phyloP scores from a whole-genome alignment of 2,888 invertebrate species.

The Stomorhina lunata region DNA sequence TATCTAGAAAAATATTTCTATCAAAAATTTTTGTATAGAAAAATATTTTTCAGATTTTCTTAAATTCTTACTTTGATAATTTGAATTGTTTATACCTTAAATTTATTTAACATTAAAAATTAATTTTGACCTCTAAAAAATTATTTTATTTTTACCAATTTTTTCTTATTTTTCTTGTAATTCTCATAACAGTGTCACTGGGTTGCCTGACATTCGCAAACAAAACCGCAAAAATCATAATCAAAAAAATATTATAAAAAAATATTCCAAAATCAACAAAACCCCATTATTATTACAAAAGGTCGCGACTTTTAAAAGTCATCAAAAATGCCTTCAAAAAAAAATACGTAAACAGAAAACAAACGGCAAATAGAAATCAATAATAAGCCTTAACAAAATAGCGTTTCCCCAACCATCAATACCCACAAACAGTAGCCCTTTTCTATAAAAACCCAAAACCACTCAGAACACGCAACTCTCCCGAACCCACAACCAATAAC shows the following conservation, averaged over 20 bases:
- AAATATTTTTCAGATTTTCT: no score
- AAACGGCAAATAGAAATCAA: background rate
- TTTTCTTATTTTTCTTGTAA: background rate
- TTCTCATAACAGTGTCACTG: slow-evolving; percentile 44
- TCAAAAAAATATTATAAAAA: background rate
- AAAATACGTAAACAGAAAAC: background rate
- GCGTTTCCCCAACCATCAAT: background rate
- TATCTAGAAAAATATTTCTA: no score
- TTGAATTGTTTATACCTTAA: no score
- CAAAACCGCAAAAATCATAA: slow-evolving; percentile 46
- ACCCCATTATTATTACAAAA: background rate
- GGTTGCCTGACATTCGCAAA: slow-evolving; percentile 30
- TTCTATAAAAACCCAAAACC: background rate
- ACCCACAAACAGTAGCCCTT: slow-evolving; percentile 1
- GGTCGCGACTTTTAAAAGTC: background rate
- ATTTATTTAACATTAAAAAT: no score
- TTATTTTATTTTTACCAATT: background rate
- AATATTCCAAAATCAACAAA: background rate
- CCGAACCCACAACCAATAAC: background rate
- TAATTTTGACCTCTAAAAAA: background rate
- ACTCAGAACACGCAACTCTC: slow-evolving; percentile 30
- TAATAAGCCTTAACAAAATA: slow-evolving; percentile 24
- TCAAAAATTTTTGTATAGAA: no score
- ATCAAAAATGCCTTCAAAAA: background rate
- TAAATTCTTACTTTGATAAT: no score